phyloP scores from a whole-genome alignment of 2,797 vertebrate genomes.

The Hoplostethus atlanticus region DNA sequence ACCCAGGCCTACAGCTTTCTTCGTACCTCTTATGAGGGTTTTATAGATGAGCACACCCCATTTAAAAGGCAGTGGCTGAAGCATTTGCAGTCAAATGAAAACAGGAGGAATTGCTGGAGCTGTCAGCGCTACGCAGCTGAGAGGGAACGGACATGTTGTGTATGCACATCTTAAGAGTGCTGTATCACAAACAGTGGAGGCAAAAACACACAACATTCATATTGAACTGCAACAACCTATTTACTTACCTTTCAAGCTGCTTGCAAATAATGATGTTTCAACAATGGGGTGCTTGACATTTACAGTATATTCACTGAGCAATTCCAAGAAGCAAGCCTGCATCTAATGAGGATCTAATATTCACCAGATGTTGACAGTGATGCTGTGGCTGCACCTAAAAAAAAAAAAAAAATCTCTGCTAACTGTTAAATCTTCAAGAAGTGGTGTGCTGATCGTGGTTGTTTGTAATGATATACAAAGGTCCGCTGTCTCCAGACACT shows the following conservation, averaged over 20 bases:
- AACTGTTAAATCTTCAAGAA: slow-evolving; percentile 9
- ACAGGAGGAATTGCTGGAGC: slow-evolving; percentile 68
- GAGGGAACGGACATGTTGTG: slow-evolving; percentile 62
- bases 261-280: slow-evolving; percentile 28
- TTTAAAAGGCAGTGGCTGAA: slow-evolving; percentile 67
- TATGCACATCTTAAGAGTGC: slow-evolving; percentile 62
- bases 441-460: slow-evolving; percentile 20
- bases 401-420: slow-evolving; percentile 27
- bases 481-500: slow-evolving; percentile 30
- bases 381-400: slow-evolving; percentile 49
- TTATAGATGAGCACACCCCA: slow-evolving; percentile 68
- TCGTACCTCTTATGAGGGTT: slow-evolving; percentile 61
- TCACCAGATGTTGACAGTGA: slow-evolving; percentile 38
- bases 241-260: slow-evolving; percentile 56
- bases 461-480: slow-evolving; percentile 52
- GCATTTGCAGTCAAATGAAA: slow-evolving; percentile 75
- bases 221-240: slow-evolving; percentile 35
- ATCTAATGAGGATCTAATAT: slow-evolving; percentile 54
- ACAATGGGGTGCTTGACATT: slow-evolving; percentile 9
- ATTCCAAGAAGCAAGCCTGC: slow-evolving; percentile 28
- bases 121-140: slow-evolving; percentile 66
- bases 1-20: slow-evolving; percentile 61
- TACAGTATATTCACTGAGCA: slow-evolving; percentile 30
- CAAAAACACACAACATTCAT: slow-evolving; percentile 40
- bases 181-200: slow-evolving; percentile 55